These are phyloP conservation scores for Callochromis pleurospilus DNA, from an alignment of 2,113 vertebrate genomes.

Conservation along the genomic window DNA sequence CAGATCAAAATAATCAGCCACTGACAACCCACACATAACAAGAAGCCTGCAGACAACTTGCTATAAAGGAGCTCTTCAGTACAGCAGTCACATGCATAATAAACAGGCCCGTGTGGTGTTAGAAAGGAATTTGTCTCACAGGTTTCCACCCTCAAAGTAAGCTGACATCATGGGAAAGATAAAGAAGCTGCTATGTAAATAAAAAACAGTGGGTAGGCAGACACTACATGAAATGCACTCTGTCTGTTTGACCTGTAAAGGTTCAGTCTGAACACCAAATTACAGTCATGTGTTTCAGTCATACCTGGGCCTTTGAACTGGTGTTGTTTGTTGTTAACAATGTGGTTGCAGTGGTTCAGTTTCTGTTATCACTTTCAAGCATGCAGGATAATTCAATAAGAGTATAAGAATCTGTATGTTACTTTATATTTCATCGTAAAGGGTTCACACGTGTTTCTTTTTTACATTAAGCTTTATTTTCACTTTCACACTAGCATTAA, in stretches of 20 bases:
- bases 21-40: not conserved
- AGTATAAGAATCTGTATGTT: not conserved
- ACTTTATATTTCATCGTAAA: not conserved
- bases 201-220: not conserved
- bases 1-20: slow-evolving; percentile 49
- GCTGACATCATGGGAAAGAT: not conserved
- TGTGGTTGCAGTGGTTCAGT: not conserved
- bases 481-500: not conserved
- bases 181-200: not conserved
- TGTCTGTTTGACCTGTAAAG: not conserved
- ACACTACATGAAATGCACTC: not conserved
- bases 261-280: not conserved
- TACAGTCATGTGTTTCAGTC: not conserved
- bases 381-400: not conserved
- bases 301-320: not conserved
- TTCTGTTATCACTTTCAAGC: not conserved
- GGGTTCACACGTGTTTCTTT: not conserved
- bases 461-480: not conserved
- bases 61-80: not conserved
- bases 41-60: not conserved
- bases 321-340: not conserved
- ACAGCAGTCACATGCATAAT: not conserved
- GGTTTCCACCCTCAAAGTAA: slow-evolving; percentile 23
- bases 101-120: not conserved
- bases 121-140: slow-evolving; percentile 28